Percentiles rank a stretch among this genome's conserved stretches.
Evolutionary conservation across 2,113 vertebrate species (phyloP).

Genomic region (Leucoraja erinaceus): DNA sequence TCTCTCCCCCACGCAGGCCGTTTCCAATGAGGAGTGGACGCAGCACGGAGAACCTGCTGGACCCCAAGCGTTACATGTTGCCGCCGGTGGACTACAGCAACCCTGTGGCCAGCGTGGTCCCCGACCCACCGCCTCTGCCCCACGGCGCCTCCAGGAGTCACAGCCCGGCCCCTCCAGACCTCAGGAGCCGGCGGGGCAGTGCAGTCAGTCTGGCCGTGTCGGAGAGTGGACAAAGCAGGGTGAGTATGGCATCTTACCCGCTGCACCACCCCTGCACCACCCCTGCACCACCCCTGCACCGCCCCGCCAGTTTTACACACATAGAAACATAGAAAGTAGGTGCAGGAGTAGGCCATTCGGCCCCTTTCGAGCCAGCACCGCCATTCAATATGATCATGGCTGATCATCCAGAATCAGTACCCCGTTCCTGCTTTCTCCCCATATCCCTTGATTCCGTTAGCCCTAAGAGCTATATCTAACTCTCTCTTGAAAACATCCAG

Average conservation of each 20-base stretch:
- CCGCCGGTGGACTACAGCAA: conserved; percentile 49
- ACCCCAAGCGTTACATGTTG: conserved; percentile 50
- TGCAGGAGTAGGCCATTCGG: no score
- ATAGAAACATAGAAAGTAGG: no score
- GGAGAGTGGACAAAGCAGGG: conserved; percentile 45
- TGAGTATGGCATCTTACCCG: conserved; percentile 42
- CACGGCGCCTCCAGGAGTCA: conserved; percentile 43
- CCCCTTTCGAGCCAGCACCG: no score
- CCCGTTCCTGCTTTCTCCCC: no score
- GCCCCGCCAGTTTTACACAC: neutral
- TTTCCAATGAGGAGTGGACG: conserved; percentile 66
- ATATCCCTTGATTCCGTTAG: no score
- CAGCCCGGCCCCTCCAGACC: neutral
- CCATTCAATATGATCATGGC: no score
- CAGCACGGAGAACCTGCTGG: conserved; percentile 76
- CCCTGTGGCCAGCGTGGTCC: conserved; percentile 48
- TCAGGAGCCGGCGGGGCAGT: conserved; percentile 53
- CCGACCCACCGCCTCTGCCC: conserved; percentile 38
- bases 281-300: no score
- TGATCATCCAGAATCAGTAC: no score
- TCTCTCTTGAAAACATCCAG: no score
- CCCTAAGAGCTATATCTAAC: no score
- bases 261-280: no score
- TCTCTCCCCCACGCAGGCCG: conserved; percentile 50
- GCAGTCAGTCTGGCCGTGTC: conserved; percentile 32